These are phyloP conservation scores for Lepidotrigona ventralis DNA, from an alignment of 1,140 invertebrate genomes.

Conservation along the genomic window DNA sequence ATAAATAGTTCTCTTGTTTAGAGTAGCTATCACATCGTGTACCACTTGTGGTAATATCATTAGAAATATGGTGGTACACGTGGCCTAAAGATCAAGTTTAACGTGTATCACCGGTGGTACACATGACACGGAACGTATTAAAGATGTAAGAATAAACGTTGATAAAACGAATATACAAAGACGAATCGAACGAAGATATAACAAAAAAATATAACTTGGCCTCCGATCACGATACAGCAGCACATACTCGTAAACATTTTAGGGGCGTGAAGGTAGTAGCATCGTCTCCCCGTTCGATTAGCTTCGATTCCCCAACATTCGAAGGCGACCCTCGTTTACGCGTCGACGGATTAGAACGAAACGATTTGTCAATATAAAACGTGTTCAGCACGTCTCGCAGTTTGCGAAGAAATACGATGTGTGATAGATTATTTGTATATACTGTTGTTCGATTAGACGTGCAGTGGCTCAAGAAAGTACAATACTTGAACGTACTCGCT, in stretches of 20 bases:
- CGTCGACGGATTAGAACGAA: conserved; percentile 15
- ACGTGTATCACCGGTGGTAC: no score
- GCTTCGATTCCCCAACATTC: conserved; percentile 11
- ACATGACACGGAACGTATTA: no score
- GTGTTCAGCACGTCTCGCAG: not conserved
- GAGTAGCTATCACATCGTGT: no score
- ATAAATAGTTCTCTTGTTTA: no score
- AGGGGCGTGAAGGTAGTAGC: not conserved
- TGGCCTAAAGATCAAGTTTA: no score
- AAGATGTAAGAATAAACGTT: not conserved
- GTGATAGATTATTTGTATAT: not conserved
- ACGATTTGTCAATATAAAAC: conserved; percentile 25
- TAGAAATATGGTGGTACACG: no score
- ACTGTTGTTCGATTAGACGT: not conserved
- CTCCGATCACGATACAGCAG: not conserved
- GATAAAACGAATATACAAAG: not conserved
- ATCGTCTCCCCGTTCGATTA: conserved; percentile 44
- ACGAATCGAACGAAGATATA: not conserved
- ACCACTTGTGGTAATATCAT: no score
- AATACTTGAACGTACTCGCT: no score
- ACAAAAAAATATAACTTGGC: not conserved
- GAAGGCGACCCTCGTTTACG: conserved; percentile 19
- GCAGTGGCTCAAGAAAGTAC: no score
- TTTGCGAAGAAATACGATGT: not conserved
- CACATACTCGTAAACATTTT: not conserved